Evolutionary conservation across 2,797 vertebrate species (phyloP).

Genomic region (Cuculus canorus): DNA sequence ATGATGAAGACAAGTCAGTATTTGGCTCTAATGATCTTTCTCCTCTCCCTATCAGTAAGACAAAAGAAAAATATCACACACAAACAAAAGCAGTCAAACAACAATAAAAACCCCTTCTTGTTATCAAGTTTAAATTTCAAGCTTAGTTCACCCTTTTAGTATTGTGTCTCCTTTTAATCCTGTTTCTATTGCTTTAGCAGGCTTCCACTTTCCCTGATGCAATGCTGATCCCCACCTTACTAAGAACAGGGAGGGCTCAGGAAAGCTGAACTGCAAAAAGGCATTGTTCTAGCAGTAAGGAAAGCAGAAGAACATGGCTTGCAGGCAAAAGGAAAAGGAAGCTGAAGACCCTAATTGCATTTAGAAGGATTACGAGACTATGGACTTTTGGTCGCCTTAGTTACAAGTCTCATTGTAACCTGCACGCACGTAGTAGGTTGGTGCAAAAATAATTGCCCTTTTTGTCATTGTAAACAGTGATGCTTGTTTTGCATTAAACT

Average conservation of each 20-base stretch:
- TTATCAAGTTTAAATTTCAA: not conserved
- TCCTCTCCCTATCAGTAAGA: conserved; percentile 15
- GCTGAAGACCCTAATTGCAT: not conserved
- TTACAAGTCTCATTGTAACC: conserved; percentile 64
- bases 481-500: too few species aligned
- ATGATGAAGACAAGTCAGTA: not conserved
- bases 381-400: conserved; percentile 60
- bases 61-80: not conserved
- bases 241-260: not conserved
- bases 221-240: not conserved
- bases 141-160: not conserved
- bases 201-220: conserved; percentile 7
- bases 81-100: conserved; percentile 18
- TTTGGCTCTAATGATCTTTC: conserved; percentile 5
- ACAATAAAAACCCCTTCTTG: not conserved
- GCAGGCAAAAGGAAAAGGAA: conserved; percentile 34
- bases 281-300: not conserved
- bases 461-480: too few species aligned
- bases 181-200: not conserved
- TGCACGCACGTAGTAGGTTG: conserved; percentile 54
- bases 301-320: conserved; percentile 14
- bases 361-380: not conserved
- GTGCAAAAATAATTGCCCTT: too few species aligned
- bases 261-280: not conserved
- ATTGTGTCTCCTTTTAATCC: not conserved